Evolutionary conservation across 2,888 invertebrate genomes (phyloP).

Genomic region (Aromia moschata): DNA sequence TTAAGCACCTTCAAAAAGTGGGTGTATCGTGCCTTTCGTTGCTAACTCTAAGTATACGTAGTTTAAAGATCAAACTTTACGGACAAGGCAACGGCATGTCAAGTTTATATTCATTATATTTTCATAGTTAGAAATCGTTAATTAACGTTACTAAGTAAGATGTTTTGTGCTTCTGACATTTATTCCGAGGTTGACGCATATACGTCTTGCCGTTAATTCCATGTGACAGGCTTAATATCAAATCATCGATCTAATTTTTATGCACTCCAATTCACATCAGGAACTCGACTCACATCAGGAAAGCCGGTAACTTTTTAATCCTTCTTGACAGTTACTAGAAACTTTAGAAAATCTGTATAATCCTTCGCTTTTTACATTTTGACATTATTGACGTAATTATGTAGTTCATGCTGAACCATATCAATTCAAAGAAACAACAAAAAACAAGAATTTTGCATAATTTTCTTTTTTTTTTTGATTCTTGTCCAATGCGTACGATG

Average conservation of each 20-base stretch:
- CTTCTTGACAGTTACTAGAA: conserved; percentile 27
- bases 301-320: conserved; percentile 28
- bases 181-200: conserved; percentile 11
- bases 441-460: too few species aligned
- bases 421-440: too few species aligned
- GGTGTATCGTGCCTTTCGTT: too few species aligned
- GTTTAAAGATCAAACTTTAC: too few species aligned
- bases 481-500: too few species aligned
- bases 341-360: conserved; percentile 19
- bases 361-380: conserved; percentile 1
- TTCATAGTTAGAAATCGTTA: conserved; percentile 9
- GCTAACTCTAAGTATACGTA: too few species aligned
- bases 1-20: too few species aligned
- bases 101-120: too few species aligned
- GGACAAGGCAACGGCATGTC: too few species aligned
- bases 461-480: too few species aligned
- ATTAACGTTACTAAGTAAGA: conserved; percentile 28
- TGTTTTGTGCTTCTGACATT: conserved; percentile 28
- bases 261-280: conserved; percentile 48
- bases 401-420: not conserved
- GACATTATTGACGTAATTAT: not conserved
- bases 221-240: conserved; percentile 47
- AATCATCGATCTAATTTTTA: conserved; percentile 48
- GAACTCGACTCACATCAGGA: too few species aligned
- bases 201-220: conserved; percentile 33